phyloP scores from a whole-genome alignment of 2,888 invertebrate genomes.

The Drosophila kambysellisi region DNA sequence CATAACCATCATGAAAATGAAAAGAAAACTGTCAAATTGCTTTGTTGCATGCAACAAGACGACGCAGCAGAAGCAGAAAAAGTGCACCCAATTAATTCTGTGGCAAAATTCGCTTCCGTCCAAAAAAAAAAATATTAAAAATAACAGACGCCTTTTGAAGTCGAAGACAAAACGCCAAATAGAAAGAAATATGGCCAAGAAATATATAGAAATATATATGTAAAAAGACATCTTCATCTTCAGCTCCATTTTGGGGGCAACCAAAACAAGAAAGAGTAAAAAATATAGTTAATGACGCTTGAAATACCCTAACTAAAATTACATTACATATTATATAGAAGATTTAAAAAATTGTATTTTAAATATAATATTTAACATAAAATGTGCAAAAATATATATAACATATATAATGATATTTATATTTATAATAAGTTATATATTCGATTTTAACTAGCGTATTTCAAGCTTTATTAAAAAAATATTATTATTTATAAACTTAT shows the following conservation, averaged over 20 bases:
- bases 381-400: too few relatives aligned
- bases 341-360: too few relatives aligned
- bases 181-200: constrained; percentile 1
- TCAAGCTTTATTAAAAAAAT: background rate
- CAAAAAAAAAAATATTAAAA: background rate
- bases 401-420: background rate
- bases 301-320: constrained; percentile 2
- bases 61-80: constrained; percentile 9
- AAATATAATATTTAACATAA: too few relatives aligned
- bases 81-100: constrained; percentile 56
- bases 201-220: background rate
- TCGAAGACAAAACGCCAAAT: constrained; percentile 20
- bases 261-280: constrained; percentile 2
- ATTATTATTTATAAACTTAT: background rate
- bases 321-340: too few relatives aligned
- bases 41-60: constrained; percentile 58
- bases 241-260: constrained; percentile 26
- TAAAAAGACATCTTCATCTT: constrained; percentile 8
- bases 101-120: constrained; percentile 41
- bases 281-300: background rate
- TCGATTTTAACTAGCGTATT: constrained; percentile 1
- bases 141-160: constrained; percentile 46
- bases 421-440: background rate
- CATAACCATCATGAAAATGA: constrained; percentile 35
- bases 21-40: constrained; percentile 68